phyloP scores from a whole-genome alignment of 2,888 invertebrate genomes.

The Drosophila putrida region DNA sequence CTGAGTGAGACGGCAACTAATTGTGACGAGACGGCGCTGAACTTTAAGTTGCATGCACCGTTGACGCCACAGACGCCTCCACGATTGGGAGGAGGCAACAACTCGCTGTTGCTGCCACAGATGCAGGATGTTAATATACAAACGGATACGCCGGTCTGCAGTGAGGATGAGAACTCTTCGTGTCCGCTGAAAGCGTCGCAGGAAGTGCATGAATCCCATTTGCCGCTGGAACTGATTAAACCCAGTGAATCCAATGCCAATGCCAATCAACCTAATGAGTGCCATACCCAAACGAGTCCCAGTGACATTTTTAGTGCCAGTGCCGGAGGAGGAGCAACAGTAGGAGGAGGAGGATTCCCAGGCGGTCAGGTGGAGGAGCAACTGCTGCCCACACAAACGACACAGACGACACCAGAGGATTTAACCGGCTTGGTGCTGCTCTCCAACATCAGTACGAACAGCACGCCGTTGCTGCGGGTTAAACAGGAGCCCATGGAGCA shows the following conservation, averaged over 20 bases:
- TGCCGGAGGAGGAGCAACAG: constrained; percentile 4
- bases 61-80: constrained; percentile 78
- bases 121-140: constrained; percentile 95
- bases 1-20: constrained; percentile 36
- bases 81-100: constrained; percentile 48
- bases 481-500: constrained; percentile 83
- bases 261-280: constrained; percentile 61
- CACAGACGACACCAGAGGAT: constrained; percentile 87
- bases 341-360: constrained; percentile 4
- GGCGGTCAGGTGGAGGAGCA: not conserved
- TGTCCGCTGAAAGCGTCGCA: constrained; percentile 60
- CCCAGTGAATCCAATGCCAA: constrained; percentile 62
- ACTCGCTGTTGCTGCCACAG: constrained; percentile 83
- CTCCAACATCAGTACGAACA: constrained; percentile 93
- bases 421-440: constrained; percentile 92
- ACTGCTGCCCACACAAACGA: constrained; percentile 22
- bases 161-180: constrained; percentile 87
- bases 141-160: constrained; percentile 90
- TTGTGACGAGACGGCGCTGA: constrained; percentile 62
- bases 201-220: constrained; percentile 34
- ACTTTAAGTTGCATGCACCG: constrained; percentile 68
- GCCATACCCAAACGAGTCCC: constrained; percentile 73
- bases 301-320: constrained; percentile 58
- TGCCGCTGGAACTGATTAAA: constrained; percentile 81
- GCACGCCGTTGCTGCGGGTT: constrained; percentile 86